Conservation (phyloP, 2,888 invertebrate species). For the Alentia gelatinosa region DNA sequence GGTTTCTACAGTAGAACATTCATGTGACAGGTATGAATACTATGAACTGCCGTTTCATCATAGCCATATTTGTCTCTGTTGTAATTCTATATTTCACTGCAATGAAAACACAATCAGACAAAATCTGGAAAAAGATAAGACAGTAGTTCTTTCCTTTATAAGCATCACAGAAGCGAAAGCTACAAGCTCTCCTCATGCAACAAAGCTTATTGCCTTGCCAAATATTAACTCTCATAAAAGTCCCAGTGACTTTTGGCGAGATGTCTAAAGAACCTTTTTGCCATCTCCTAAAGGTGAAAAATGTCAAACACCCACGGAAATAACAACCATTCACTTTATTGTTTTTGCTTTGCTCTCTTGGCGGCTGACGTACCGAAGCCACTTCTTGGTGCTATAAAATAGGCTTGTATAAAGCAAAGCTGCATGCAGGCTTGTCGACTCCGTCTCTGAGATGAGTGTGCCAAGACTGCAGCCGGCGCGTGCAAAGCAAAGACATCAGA, state of each 20-base stretch:
- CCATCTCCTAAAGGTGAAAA: background rate
- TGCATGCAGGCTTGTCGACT: background rate
- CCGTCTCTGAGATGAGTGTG: background rate
- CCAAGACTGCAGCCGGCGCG: background rate
- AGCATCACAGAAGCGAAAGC: background rate
- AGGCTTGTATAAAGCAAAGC: background rate
- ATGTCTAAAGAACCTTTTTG: background rate
- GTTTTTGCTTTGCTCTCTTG: background rate
- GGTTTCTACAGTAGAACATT: no score
- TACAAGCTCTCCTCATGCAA: background rate
- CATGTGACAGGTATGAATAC: no score
- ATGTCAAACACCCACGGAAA: background rate
- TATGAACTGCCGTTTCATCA: no score
- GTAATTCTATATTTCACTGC: no score
- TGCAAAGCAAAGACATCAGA: background rate
- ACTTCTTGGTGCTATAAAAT: conserved; percentile 4
- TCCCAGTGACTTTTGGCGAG: background rate
- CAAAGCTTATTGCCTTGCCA: conserved; percentile 13
- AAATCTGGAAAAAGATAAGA: background rate
- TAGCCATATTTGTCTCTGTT: no score
- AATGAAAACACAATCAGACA: background rate
- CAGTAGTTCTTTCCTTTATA: background rate
- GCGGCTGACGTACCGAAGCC: background rate
- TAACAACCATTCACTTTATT: background rate
- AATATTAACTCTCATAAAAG: conserved; percentile 9